phyloP scores from a whole-genome alignment of 2,113 vertebrate genomes.

The Otocyon megalotis region DNA sequence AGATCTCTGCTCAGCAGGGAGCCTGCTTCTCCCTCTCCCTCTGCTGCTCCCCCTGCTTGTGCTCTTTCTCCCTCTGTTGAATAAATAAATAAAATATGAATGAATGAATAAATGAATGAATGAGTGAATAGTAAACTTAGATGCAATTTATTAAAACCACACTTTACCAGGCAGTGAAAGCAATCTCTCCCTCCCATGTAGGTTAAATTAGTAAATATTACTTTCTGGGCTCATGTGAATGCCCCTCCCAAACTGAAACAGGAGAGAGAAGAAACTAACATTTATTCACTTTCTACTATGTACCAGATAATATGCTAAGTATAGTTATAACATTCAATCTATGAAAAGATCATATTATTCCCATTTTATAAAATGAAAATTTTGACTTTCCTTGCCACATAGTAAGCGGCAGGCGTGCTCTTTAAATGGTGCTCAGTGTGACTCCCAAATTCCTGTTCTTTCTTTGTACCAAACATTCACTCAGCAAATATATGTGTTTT shows the following conservation, averaged over 20 bases:
- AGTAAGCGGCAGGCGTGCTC: background rate
- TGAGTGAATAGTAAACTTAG: background rate
- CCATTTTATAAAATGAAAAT: slow-evolving; percentile 10
- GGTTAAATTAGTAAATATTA: background rate
- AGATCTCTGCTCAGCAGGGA: too few species aligned
- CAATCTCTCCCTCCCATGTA: background rate
- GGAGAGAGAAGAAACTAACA: background rate
- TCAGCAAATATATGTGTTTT: background rate
- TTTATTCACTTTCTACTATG: background rate
- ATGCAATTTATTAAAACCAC: background rate
- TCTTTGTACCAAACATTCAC: background rate
- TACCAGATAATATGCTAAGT: background rate
- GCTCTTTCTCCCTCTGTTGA: too few species aligned
- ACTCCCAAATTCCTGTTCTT: background rate
- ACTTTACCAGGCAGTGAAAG: background rate
- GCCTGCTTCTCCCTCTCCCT: too few species aligned
- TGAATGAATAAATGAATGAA: too few species aligned
- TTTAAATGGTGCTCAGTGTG: background rate
- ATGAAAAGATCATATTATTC: background rate
- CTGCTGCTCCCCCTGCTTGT: too few species aligned
- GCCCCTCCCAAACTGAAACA: background rate
- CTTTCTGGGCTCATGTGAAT: background rate
- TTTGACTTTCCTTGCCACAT: background rate
- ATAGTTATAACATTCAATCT: background rate
- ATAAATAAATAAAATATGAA: too few species aligned